Evolutionary conservation across 2,888 invertebrate genomes (phyloP), one percentile per base, ranked within the genome.

Genomic region (Perizoma affinitatum): DNA sequence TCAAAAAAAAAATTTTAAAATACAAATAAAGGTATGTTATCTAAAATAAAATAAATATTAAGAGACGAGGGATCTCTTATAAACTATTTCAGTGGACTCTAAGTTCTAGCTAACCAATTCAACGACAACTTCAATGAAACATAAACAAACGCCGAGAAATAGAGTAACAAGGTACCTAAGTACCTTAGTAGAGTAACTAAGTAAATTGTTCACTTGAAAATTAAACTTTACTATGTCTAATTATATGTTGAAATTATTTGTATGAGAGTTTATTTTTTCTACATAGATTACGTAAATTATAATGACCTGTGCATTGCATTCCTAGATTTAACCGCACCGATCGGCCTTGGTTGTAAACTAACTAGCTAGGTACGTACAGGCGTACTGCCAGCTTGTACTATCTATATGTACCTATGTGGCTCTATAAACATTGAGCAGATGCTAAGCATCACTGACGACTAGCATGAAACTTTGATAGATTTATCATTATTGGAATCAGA

Each of bases 381-480:
- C 44, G 38, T 58, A 44, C 36, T 35, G 33, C 40, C 35, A 51
- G 9, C 46, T 36, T 38, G 33, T 53, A 6, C 7, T 42, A 42
- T 5, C 33, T 38, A 36, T 5, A 10, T 45, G 47, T 34, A 38
- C 46, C 44, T 56, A 49, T 33, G 36, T 53, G 44, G 11, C 44
- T 22, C 42, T 52, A 51, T 54, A 53, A 63, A 63, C 55, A 58
- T n/a, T 34, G 55, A 53, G 48, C 58, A 63, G 58, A 63, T 58
- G 63, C 52, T 55, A 42, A 55, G 48, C 48, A 48, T 58, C 52
- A 52, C 38, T 49, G 63, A 55, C 49, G 56, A 45, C 50, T 36
- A 42, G 33, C 38, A n/a, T 51, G 51, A 49, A 49, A 33, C 47
- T 50, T 10, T 52, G 58, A 58, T 49, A 49, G 55, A 53, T 63